Conservation (phyloP, 2,888 invertebrate genomes). For the Andrena trimmerana region DNA sequence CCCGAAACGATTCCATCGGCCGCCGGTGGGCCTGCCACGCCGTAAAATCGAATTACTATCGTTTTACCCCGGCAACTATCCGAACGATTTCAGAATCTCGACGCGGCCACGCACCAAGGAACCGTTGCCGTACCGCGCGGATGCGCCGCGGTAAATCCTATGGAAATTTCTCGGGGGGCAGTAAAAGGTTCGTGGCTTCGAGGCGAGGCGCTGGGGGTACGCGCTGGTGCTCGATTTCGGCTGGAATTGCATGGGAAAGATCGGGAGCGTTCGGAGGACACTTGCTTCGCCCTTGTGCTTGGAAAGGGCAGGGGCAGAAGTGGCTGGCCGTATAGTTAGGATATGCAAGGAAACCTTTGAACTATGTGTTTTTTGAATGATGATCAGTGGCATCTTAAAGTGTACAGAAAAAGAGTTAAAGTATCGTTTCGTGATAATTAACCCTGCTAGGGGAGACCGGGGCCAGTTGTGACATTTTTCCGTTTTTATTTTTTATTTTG, state of each 20-base stretch:
- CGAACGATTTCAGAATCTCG: slow-evolving; percentile 48
- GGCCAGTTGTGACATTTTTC: too few species aligned
- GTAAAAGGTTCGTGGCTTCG: slow-evolving; percentile 32
- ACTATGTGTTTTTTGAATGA: too few species aligned
- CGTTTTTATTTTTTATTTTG: too few species aligned
- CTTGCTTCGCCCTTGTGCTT: too few species aligned
- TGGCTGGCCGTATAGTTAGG: too few species aligned
- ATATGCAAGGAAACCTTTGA: too few species aligned
- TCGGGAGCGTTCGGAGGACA: too few species aligned
- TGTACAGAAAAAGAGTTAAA: too few species aligned
- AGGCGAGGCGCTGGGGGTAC: not conserved
- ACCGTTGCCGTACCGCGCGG: not conserved
- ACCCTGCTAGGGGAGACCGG: too few species aligned
- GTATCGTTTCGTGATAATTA: too few species aligned
- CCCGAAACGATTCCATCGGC: slow-evolving; percentile 66
- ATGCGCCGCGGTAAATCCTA: slow-evolving; percentile 35
- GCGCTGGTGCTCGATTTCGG: slow-evolving; percentile 33
- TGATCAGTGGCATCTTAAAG: too few species aligned
- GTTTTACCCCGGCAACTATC: slow-evolving; percentile 51
- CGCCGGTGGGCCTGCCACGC: slow-evolving; percentile 59
- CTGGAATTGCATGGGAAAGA: slow-evolving; percentile 7
- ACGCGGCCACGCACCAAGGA: slow-evolving; percentile 14
- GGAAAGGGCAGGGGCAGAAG: too few species aligned
- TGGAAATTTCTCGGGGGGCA: slow-evolving; percentile 43
- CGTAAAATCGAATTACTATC: slow-evolving; percentile 60